Evolutionary conservation across 1,140 invertebrate species (phyloP), one percentile per base, ranked within the genome.

Genomic region (Brachionus rubens): DNA sequence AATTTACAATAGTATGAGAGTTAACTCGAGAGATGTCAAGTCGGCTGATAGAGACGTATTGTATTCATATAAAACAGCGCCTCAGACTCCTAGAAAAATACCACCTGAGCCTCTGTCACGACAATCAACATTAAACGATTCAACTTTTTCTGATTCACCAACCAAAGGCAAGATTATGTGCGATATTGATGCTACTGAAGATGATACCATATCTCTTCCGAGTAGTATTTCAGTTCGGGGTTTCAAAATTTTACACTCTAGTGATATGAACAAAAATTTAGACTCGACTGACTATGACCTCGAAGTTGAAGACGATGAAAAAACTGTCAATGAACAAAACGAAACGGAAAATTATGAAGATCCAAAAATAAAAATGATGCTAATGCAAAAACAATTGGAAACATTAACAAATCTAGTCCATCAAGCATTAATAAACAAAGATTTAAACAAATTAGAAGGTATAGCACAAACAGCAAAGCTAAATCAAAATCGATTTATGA

Each of bases 341-440:
- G 46, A 14, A 9, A 2, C 33, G 0, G 68, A 50, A 19, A 72
- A 50, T 9, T 46, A 16, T 9, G 65, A 70, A 50, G 28, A 70
- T 40, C 50, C 68, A 5, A 50, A 14, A 14, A 0, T 54, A 1
- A 75, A 75, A 75, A 75, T 75, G 48, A 54, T 36, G 21, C 21
- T 36, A 9, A 75, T 75, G 72, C 48, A 75, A 59, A 54, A 56
- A 21, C 72, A 75, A 47, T 26, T 75, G 19, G 50, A 75, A 30
- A 54, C 33, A 6, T 75, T 75, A 46, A 75, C 48, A 14, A 48
- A 75, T 33, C 16, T 75, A 16, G 72, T 75, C 0, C 48, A 75
- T 40, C 48, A 75, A 19, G 68, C 68, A 4, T 54, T 72, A 36
- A 16, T 52, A 40, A 72, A 72, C 24, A 48, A 54, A 40, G 68